These are phyloP conservation scores for Otis tarda DNA, from an alignment of 2,113 vertebrate genomes.

Conservation along the genomic window DNA sequence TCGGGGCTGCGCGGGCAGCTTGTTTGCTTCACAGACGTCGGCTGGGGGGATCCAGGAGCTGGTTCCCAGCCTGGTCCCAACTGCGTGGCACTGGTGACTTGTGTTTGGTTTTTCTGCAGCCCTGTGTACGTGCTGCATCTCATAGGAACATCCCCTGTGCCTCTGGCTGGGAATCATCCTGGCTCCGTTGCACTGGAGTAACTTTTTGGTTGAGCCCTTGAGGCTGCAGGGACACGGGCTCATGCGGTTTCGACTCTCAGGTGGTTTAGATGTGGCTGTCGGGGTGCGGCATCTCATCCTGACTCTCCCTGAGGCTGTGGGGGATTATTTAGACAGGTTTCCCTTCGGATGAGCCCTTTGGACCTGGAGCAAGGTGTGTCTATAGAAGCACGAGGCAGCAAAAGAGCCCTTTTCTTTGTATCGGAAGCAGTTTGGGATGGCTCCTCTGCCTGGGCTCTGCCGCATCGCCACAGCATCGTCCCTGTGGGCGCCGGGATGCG, in stretches of 20 bases:
- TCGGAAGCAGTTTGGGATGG: neutral
- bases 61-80: neutral
- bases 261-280: accelerated
- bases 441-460: neutral
- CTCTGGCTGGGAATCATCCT: accelerated
- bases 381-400: accelerated
- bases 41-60: neutral
- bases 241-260: accelerated
- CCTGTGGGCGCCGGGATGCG: accelerated
- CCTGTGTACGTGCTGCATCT: accelerated
- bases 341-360: accelerated
- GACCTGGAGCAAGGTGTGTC: neutral
- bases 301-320: accelerated
- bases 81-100: accelerated
- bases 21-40: accelerated
- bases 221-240: neutral
- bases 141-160: neutral
- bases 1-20: neutral
- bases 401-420: neutral
- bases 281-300: neutral
- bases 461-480: accelerated
- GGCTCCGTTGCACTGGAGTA: accelerated
- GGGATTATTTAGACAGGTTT: neutral
- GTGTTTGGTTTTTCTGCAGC: neutral
- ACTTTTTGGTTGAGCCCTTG: accelerated